Percentiles rank a stretch among this genome's conserved stretches.
Evolutionary conservation across 2,113 vertebrate species (phyloP).

Genomic region (Ochotona princeps): DNA sequence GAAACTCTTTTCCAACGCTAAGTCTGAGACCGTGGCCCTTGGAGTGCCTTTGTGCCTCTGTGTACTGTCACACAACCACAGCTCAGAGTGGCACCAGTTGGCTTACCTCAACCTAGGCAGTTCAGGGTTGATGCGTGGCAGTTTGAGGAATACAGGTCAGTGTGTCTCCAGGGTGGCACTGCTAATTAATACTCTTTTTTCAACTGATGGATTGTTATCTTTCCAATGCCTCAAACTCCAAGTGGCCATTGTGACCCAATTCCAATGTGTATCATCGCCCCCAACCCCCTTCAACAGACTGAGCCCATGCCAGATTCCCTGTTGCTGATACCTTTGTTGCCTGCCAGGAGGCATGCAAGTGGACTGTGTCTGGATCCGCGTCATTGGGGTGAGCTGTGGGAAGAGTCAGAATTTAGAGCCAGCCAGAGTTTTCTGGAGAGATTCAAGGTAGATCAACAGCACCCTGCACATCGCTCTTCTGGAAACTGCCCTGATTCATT

Average conservation of each 20-base stretch:
- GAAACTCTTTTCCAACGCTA: neutral
- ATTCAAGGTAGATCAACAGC: neutral
- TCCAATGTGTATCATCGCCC: neutral
- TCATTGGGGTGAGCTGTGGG: neutral
- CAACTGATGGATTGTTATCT: neutral
- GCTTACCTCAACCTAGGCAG: neutral
- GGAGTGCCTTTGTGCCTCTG: neutral
- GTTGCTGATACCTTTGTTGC: neutral
- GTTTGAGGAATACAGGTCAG: neutral
- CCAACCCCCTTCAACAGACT: neutral
- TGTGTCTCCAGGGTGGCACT: neutral
- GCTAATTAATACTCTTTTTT: neutral
- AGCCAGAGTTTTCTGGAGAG: neutral
- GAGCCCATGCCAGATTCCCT: neutral
- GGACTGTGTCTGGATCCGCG: neutral
- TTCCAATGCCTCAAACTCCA: conserved; percentile 34
- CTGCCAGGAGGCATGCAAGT: neutral
- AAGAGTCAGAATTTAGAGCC: neutral
- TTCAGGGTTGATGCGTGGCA: neutral
- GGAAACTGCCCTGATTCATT: neutral
- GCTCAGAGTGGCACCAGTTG: neutral
- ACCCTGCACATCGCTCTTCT: neutral
- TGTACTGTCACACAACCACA: neutral
- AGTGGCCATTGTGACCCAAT: neutral
- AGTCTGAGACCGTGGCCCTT: neutral